Conservation (phyloP, 2,888 invertebrate species). For the Perdita meconis region DNA sequence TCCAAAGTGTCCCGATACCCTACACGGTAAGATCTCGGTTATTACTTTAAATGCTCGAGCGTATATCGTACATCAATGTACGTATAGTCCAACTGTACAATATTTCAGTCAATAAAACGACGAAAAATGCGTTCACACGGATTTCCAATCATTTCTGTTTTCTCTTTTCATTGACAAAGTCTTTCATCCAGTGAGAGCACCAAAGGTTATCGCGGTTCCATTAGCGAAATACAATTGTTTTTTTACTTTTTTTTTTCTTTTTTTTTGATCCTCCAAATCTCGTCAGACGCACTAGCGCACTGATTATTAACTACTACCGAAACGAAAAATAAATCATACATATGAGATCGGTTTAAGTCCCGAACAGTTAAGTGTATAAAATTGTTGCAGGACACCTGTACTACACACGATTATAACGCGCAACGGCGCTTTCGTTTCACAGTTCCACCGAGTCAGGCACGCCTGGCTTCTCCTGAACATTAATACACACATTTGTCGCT, state of each 20-base stretch:
- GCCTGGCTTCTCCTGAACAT: conserved; percentile 73
- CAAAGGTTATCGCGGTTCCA: conserved; percentile 71
- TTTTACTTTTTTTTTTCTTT: no score
- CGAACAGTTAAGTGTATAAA: conserved; percentile 78
- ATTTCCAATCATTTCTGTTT: conserved; percentile 9
- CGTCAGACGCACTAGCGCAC: conserved; percentile 74
- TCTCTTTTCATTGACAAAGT: conserved; percentile 9
- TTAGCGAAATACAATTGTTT: conserved; percentile 77
- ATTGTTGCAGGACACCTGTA: conserved; percentile 76
- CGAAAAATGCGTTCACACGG: conserved; percentile 17
- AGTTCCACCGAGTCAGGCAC: conserved; percentile 76
- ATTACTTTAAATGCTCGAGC: not conserved
- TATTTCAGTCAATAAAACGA: conserved; percentile 39
- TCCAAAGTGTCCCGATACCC: conserved; percentile 8
- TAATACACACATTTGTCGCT: conserved; percentile 83
- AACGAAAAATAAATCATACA: conserved; percentile 58
- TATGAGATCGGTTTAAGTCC: conserved; percentile 77
- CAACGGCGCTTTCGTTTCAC: conserved; percentile 62
- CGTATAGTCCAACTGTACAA: conserved; percentile 36
- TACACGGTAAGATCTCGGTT: conserved; percentile 39
- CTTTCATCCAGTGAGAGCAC: conserved; percentile 62
- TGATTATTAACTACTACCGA: conserved; percentile 63
- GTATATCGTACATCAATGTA: conserved; percentile 24
- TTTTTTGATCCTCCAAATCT: conserved; percentile 76
- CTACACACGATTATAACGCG: conserved; percentile 72